Percentiles rank a stretch among this genome's conserved stretches.
Evolutionary conservation across 2,888 invertebrate genomes (phyloP).

Genomic region (Melinopterus prodromus): DNA sequence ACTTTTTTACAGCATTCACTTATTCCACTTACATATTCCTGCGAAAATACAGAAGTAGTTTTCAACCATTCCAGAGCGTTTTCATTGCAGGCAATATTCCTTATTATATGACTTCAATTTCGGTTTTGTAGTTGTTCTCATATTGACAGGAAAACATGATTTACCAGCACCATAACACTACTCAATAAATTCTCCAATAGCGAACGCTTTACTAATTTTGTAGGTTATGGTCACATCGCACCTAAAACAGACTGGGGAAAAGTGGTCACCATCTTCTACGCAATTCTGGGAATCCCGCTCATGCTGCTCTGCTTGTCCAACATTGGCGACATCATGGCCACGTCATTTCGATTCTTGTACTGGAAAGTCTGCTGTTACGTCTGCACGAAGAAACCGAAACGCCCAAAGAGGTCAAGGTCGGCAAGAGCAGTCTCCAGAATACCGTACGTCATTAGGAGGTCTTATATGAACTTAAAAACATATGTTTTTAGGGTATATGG

Average conservation of each 20-base stretch:
- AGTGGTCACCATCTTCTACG: constrained; percentile 94
- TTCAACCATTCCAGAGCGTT: no score
- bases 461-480: neutral
- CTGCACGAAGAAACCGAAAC: constrained; percentile 81
- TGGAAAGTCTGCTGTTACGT: constrained; percentile 93
- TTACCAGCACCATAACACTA: no score
- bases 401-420: constrained; percentile 62
- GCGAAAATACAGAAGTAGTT: no score
- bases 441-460: constrained; percentile 19
- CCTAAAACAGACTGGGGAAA: constrained; percentile 94
- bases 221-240: constrained; percentile 95
- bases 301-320: constrained; percentile 95
- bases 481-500: neutral
- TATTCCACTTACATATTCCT: no score
- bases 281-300: constrained; percentile 92
- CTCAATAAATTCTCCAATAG: no score
- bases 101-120: no score
- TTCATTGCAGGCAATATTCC: no score
- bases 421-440: constrained; percentile 51
- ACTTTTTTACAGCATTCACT: no score
- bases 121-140: no score
- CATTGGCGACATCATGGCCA: constrained; percentile 94
- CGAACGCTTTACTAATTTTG: constrained; percentile 41
- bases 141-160: no score
- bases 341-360: constrained; percentile 91